Conservation (phyloP, 2,888 invertebrate species). For the Ormyrus rosae region DNA sequence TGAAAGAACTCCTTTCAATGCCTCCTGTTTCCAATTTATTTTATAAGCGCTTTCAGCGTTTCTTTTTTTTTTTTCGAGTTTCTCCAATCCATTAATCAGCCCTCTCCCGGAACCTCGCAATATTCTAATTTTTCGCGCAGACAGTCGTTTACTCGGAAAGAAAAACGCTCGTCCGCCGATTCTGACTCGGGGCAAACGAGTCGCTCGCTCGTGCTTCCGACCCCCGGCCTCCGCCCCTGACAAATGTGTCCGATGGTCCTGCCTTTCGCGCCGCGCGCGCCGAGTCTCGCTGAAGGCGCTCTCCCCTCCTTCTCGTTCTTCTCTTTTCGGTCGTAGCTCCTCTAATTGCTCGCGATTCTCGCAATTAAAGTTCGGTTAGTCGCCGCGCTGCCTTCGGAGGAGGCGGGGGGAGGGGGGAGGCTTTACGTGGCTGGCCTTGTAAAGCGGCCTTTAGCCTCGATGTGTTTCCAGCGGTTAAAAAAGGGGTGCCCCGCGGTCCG, state of each 20-base stretch:
- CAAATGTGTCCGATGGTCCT: not conserved
- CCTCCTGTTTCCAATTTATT: no score
- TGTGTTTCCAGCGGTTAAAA: not conserved
- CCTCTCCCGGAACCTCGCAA: no score
- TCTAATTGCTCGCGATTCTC: constrained; percentile 65
- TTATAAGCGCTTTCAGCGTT: no score
- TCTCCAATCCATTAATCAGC: no score
- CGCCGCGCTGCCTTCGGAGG: constrained; percentile 39
- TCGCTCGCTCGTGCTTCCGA: no score
- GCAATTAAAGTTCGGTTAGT: constrained; percentile 67
- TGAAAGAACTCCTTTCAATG: no score
- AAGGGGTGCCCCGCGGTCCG: not conserved
- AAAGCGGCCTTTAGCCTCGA: not conserved
- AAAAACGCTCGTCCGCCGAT: no score
- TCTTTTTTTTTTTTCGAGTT: no score
- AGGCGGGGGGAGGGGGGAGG: constrained; percentile 53
- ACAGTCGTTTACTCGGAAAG: no score
- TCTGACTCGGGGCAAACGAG: no score
- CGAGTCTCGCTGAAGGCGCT: constrained; percentile 1
- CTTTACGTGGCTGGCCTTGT: constrained; percentile 50
- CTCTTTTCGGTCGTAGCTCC: not conserved
- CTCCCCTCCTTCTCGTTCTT: not conserved
- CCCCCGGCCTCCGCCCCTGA: no score
- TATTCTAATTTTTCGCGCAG: no score
- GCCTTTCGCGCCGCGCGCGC: not conserved